Conservation (phyloP, 2,888 invertebrate genomes). For the Tachystola acroxantha region DNA sequence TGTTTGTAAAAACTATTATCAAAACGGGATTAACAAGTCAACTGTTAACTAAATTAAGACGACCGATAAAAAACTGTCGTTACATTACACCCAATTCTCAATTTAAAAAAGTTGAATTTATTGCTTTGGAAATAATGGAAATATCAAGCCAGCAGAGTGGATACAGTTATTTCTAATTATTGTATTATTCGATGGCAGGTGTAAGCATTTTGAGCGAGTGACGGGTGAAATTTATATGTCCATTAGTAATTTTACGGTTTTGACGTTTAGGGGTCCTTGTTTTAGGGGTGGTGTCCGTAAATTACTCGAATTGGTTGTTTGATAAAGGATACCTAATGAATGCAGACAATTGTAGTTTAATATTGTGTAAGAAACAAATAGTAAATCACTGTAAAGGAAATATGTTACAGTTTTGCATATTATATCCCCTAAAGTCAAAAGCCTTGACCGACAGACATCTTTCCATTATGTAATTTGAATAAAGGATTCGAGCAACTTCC, state of each 20-base stretch:
- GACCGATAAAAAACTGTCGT: conserved; percentile 2
- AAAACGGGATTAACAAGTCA: conserved; percentile 4
- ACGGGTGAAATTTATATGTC: conserved; percentile 51
- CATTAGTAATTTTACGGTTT: conserved; percentile 54
- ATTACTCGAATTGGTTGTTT: background rate
- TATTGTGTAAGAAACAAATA: too few species aligned
- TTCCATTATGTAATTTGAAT: conserved; percentile 29
- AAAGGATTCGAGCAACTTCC: conserved; percentile 40
- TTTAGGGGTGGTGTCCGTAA: conserved; percentile 13
- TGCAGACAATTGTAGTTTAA: too few species aligned
- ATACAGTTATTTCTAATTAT: conserved; percentile 50
- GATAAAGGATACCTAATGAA: too few species aligned
- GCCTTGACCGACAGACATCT: conserved; percentile 11
- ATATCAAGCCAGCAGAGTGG: conserved; percentile 34
- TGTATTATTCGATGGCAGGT: conserved; percentile 57
- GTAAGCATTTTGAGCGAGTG: conserved; percentile 25
- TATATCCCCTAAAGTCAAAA: conserved; percentile 4
- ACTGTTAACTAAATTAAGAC: conserved; percentile 3
- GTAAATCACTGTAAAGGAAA: too few species aligned
- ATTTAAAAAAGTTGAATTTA: conserved; percentile 26
- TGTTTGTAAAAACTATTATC: background rate
- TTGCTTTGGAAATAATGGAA: conserved; percentile 26
- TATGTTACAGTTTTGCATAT: too few species aligned
- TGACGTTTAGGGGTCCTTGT: conserved; percentile 27
- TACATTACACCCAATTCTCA: conserved; percentile 5